phyloP scores from a whole-genome alignment of 2,888 invertebrate genomes.

The Ophioninae sp. region DNA sequence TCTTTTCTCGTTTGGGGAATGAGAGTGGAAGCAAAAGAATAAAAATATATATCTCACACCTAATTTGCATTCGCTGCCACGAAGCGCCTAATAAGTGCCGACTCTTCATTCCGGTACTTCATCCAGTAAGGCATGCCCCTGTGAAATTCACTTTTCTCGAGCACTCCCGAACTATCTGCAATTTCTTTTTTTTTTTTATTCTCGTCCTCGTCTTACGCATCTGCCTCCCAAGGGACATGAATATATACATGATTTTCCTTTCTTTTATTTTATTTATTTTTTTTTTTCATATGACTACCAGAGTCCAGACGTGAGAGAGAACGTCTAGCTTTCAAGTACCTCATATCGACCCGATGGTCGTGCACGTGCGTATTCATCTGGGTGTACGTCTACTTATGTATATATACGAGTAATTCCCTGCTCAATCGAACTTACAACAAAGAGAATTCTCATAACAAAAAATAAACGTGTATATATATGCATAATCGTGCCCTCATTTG shows the following conservation, averaged over 20 bases:
- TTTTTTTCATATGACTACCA: neutral
- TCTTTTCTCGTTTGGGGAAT: neutral
- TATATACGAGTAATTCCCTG: neutral
- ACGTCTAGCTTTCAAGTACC: slow-evolving; percentile 18
- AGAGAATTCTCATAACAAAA: neutral
- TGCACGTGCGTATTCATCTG: neutral
- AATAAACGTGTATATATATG: too few relatives aligned
- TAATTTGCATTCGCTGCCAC: slow-evolving; percentile 59
- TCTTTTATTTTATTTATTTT: slow-evolving; percentile 8
- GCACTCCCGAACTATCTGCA: slow-evolving; percentile 20
- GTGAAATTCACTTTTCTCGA: slow-evolving; percentile 43
- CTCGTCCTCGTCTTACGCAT: slow-evolving; percentile 26
- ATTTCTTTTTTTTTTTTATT: too few relatives aligned
- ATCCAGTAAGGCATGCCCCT: slow-evolving; percentile 51
- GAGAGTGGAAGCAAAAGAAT: slow-evolving; percentile 13
- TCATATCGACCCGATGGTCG: slow-evolving; percentile 26
- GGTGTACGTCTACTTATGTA: neutral
- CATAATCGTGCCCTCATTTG: slow-evolving; percentile 3
- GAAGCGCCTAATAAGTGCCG: slow-evolving; percentile 59
- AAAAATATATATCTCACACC: slow-evolving; percentile 51
- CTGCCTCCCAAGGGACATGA: slow-evolving; percentile 4
- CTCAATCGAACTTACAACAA: slow-evolving; percentile 1
- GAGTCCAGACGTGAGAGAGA: slow-evolving; percentile 24
- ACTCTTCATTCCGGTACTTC: slow-evolving; percentile 40
- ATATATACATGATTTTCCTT: slow-evolving; percentile 20